Base-by-base conservation (phyloP, 2,888 invertebrate species). In the Pristionchus entomophagus region DNA sequence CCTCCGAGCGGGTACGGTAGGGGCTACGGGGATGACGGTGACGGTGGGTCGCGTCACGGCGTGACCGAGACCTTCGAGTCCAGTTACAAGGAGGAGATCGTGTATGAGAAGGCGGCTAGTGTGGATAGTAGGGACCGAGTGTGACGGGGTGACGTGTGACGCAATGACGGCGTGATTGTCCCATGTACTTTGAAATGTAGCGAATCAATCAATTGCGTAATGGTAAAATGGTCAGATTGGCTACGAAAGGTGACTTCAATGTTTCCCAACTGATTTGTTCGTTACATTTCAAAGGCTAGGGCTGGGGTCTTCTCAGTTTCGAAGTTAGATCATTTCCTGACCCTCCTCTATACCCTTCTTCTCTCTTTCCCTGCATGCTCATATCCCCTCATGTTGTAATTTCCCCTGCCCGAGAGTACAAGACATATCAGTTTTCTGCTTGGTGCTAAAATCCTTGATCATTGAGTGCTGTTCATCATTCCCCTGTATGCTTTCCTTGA, bases 11-110 rank as follows among this genome's bases (percentile, higher is more conserved):
- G 84, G 4, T 87, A 88, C 77, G 80, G 88, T 53, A 49, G 87
- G 56, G 29, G 88, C 26, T 78, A 32, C 41, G 83, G 51, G 45
- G 51, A 51, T 41, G 88, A 87, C 85, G 89, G 87, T 26, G 88
- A 86, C 51, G 89, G 88, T 32, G 87, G 87, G 62, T 83, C 88
- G 84, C 87, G 89, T 29, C 89, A 89, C 22, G 89, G 90, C 29
- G 89, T 92, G 86, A 91, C 91, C 86, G 93, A 93, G 86, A 91
- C 91, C 38, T 91, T 91, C 83, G 92, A 93, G 87, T 92, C 91
- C 87, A 90, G 89, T 84, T 93, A 90, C 86, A 92, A 92, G 78
- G 91, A 92, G 88, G 93, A 93, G 84, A 92, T 92, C 35, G 89
- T 89, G 59, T 90, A 91, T 85, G 92, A 92, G 86, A 87, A 91